Evolutionary conservation across 1,140 invertebrate genomes (phyloP).

Genomic region (Bactericera cockerelli): DNA sequence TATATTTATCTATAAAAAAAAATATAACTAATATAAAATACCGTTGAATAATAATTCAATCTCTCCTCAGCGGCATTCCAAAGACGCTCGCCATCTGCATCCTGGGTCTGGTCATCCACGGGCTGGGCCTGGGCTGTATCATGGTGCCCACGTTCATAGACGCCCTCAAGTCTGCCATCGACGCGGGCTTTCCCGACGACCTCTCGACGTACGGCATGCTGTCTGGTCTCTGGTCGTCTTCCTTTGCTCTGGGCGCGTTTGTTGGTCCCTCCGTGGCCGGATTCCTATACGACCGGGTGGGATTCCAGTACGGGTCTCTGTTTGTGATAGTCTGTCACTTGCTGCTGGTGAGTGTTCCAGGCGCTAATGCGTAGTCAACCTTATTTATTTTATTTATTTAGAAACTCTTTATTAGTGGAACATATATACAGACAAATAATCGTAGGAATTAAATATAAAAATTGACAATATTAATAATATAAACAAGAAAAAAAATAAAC

Average conservation of each 20-base stretch:
- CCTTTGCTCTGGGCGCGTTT: constrained; percentile 35
- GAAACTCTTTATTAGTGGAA: too few relatives aligned
- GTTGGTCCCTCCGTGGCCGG: constrained; percentile 32
- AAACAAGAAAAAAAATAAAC: too few relatives aligned
- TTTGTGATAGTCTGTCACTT: constrained; percentile 27
- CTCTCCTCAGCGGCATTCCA: constrained; percentile 22
- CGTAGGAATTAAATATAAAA: too few relatives aligned
- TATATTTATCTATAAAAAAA: too few relatives aligned
- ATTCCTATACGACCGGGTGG: constrained; percentile 29
- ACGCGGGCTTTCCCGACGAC: constrained; percentile 33
- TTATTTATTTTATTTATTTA: too few relatives aligned
- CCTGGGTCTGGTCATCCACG: constrained; percentile 32
- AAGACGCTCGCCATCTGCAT: constrained; percentile 27
- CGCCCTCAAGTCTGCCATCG: constrained; percentile 30
- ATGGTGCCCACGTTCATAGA: constrained; percentile 35
- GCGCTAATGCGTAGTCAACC: too few relatives aligned
- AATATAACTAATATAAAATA: too few relatives aligned
- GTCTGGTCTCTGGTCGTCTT: constrained; percentile 35
- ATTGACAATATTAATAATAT: too few relatives aligned
- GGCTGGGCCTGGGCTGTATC: constrained; percentile 32
- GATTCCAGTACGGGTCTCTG: constrained; percentile 30
- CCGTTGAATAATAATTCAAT: too few relatives aligned
- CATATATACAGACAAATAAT: too few relatives aligned
- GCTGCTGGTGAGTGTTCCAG: constrained; percentile 28
- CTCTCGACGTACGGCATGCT: constrained; percentile 35